Conservation (phyloP, 2,113 vertebrate species). For the Cinclus mexicanus region DNA sequence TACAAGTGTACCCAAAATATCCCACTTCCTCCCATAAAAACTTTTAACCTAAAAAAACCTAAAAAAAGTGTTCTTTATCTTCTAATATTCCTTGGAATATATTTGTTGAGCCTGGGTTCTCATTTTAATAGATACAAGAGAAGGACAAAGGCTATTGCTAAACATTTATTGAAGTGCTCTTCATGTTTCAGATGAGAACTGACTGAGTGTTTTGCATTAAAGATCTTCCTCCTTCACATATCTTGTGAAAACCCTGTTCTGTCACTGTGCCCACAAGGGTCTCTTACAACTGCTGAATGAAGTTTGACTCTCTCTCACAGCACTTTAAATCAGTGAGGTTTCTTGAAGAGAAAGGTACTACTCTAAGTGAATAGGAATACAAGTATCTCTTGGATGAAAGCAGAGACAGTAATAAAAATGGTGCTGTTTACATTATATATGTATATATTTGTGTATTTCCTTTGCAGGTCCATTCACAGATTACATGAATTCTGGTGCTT, state of each 20-base stretch:
- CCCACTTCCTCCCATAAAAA: rapidly evolving
- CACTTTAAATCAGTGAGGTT: background rate
- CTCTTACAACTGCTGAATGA: background rate
- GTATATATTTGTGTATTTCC: background rate
- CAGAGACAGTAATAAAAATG: background rate
- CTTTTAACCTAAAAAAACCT: rapidly evolving
- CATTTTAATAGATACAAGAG: background rate
- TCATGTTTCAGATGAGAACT: background rate
- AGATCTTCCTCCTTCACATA: background rate
- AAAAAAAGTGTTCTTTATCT: background rate
- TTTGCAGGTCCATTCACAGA: background rate
- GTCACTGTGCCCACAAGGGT: background rate
- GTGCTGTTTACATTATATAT: background rate
- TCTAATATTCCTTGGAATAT: background rate
- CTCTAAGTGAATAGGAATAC: background rate
- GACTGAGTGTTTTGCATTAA: background rate
- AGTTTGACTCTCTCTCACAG: background rate
- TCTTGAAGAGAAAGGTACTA: background rate
- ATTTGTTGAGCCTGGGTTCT: background rate
- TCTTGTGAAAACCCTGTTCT: background rate
- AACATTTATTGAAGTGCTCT: background rate
- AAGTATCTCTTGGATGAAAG: background rate
- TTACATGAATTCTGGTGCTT: background rate
- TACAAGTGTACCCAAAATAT: background rate
- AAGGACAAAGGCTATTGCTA: background rate